Percentiles rank a stretch among this genome's conserved stretches.
Conservation (phyloP, 35 echinoderm and acorn worm species). For the Hemicentrotus pulcherrimus region DNA sequence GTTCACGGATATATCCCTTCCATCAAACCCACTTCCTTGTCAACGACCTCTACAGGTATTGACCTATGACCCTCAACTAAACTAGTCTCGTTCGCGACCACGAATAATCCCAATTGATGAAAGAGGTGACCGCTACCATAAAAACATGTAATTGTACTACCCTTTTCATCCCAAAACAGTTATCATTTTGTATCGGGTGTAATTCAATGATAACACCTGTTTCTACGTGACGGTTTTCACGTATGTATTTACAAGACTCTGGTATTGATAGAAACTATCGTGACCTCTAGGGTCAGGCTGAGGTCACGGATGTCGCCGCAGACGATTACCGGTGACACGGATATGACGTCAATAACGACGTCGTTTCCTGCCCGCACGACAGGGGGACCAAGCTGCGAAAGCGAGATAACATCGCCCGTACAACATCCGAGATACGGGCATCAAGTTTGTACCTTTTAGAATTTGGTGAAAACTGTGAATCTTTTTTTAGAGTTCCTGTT, state of each 20-base stretch:
- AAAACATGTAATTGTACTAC: no score
- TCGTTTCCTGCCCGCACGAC: slow-evolving; percentile 23
- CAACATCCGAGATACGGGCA: not conserved
- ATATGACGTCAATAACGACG: slow-evolving; percentile 28
- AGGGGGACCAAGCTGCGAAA: not conserved
- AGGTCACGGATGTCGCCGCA: not conserved
- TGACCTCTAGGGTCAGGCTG: not conserved
- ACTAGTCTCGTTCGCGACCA: no score
- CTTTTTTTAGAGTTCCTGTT: not conserved
- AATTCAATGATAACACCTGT: no score
- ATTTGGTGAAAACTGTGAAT: not conserved
- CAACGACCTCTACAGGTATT: no score
- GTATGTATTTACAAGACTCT: not conserved
- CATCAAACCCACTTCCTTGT: no score
- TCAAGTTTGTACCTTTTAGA: not conserved
- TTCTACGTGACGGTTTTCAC: no score
- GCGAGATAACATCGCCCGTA: not conserved
- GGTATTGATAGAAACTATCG: not conserved
- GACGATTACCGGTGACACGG: slow-evolving; percentile 26
- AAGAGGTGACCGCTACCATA: no score
- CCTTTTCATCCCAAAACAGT: no score
- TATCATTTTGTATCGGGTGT: no score
- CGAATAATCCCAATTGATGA: no score
- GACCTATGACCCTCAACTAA: no score
- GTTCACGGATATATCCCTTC: no score